Percentiles rank a stretch among this genome's conserved stretches.
Evolutionary conservation across 2,797 vertebrate genomes (phyloP).

Genomic region (Otolemur crassicaudatus): DNA sequence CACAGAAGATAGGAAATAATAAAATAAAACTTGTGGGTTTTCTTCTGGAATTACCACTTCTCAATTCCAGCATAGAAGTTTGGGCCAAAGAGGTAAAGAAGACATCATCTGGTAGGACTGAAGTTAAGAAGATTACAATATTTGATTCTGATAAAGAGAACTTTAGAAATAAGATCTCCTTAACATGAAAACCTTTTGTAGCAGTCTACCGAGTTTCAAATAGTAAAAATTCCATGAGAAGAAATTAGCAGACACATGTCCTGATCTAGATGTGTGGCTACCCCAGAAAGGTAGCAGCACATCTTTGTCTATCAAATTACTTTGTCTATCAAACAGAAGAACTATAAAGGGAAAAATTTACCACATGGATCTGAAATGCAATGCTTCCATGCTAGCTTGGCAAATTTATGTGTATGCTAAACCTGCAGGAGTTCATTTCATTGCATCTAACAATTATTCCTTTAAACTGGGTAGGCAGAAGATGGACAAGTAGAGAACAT

Average conservation of each 20-base stretch:
- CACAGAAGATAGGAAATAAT: neutral
- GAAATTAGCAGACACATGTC: neutral
- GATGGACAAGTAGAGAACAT: neutral
- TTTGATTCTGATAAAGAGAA: neutral
- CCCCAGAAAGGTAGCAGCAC: neutral
- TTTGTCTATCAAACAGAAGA: conserved; percentile 26
- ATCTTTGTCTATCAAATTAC: neutral
- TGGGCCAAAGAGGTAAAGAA: neutral
- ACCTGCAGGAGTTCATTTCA: neutral
- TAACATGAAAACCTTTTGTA: neutral
- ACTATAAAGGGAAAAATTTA: neutral
- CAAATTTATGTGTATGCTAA: neutral
- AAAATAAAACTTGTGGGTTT: neutral
- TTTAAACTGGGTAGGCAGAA: neutral
- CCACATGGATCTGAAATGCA: neutral
- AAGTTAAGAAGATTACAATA: conserved; percentile 6
- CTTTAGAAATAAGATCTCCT: neutral
- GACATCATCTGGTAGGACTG: neutral
- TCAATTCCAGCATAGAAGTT: neutral
- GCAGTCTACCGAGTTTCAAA: neutral
- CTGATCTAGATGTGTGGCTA: neutral
- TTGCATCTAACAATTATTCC: conserved; percentile 43
- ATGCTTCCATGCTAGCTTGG: neutral
- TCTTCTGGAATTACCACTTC: neutral
- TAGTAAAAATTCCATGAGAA: neutral